Percentiles rank a stretch among this genome's conserved stretches.
These are phyloP conservation scores for Clinocottus analis DNA, from an alignment of 2,113 vertebrate species.

Conservation along the genomic window DNA sequence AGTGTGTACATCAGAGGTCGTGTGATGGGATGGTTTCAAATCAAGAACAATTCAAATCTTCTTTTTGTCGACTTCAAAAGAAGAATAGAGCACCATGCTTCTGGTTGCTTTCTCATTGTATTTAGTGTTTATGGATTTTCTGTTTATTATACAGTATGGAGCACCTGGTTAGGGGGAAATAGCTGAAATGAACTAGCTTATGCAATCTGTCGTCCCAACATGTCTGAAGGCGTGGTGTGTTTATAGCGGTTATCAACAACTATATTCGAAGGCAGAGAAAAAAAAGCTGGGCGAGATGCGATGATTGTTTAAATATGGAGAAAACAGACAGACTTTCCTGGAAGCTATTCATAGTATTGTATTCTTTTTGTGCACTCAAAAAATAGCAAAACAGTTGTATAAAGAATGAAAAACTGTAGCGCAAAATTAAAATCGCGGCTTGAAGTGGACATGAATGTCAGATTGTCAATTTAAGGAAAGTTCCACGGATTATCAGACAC, in stretches of 20 bases:
- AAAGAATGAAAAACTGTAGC: not conserved
- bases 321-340: not conserved
- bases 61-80: not conserved
- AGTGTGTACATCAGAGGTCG: not conserved
- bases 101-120: not conserved
- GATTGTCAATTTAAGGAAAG: not conserved
- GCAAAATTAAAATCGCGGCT: not conserved
- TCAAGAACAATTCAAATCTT: not conserved
- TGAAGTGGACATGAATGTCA: not conserved
- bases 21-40: not conserved
- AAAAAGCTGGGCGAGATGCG: not conserved
- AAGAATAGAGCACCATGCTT: too few species aligned
- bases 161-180: not conserved
- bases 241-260: not conserved
- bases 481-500: not conserved
- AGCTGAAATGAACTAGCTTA: not conserved
- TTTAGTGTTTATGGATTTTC: not conserved
- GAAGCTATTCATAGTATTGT: not conserved
- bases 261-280: not conserved
- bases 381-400: not conserved
- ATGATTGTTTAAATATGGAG: not conserved
- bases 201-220: too few species aligned
- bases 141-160: not conserved
- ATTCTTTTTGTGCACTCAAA: not conserved
- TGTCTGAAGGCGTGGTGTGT: not conserved